Evolutionary conservation across 2,888 invertebrate genomes (phyloP).

Genomic region (Lepas anatifera): DNA sequence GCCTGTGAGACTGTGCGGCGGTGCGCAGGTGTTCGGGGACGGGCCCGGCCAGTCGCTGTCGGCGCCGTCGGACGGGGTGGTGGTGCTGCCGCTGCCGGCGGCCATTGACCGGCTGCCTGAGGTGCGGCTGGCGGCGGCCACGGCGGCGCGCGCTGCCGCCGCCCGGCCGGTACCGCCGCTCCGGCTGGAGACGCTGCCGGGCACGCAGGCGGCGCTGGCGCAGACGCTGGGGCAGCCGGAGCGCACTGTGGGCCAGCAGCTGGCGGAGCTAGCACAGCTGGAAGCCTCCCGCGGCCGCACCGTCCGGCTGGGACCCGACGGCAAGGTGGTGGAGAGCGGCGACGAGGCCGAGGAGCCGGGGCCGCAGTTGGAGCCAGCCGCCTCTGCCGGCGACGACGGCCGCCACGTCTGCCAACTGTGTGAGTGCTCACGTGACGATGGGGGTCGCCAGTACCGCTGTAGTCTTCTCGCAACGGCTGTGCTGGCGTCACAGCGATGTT

Average conservation of each 20-base stretch:
- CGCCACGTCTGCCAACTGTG: conserved; percentile 1
- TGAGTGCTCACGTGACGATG: too few species aligned
- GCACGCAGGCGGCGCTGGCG: neutral
- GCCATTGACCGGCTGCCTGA: neutral
- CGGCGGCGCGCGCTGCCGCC: neutral
- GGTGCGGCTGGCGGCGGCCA: neutral
- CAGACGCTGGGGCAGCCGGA: neutral
- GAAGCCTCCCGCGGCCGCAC: neutral
- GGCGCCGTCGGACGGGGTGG: neutral
- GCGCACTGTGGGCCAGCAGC: neutral
- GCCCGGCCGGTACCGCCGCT: neutral
- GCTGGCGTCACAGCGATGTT: too few species aligned
- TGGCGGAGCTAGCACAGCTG: neutral
- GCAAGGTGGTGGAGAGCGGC: neutral
- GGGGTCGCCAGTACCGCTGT: too few species aligned
- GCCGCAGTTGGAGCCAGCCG: neutral
- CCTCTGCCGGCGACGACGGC: neutral
- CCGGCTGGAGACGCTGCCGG: neutral
- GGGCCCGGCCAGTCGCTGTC: conserved; percentile 3
- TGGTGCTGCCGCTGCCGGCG: neutral
- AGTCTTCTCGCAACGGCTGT: too few species aligned
- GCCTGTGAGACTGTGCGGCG: too few species aligned
- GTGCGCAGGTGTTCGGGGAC: neutral
- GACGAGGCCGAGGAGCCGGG: neutral
- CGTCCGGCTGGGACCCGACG: neutral